Evolutionary conservation across 2,113 vertebrate genomes (phyloP), one percentile per base, ranked within the genome.

Genomic region (Gambusia holbrooki): DNA sequence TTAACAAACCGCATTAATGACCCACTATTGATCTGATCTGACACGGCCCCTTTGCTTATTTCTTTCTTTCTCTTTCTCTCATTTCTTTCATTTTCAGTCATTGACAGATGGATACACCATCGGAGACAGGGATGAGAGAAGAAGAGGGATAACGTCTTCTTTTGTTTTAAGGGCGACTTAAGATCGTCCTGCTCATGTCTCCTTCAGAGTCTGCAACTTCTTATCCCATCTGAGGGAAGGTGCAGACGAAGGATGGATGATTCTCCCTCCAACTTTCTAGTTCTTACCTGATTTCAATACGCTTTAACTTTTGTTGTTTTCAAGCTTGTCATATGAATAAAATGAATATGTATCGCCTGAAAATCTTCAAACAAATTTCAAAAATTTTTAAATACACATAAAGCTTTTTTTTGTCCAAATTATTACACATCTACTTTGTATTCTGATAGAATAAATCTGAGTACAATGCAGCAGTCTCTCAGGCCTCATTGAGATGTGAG

Each of bases 1-100:
- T 94, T 94, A 94, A 92, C 92, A 86, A 92, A 90, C 87, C 82
- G 92, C 92, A 94, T 95, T 94, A 94, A 94, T 92, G 92, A 94
- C 89, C 82, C 66, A 25, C 75, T 83, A 94, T 91, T 93, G 92
- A 94, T 93, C 90, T 89, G 87, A 92, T 91, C 85, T 89, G 90
- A 90, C 84, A 84, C 74, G 85, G 85, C 88, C 89, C 90, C 89
- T 77, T 89, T 80, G 80, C 92, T 90, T 93, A 92, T 58, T 58
- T 10, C 9, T 22, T 58, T 54, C 22, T 54, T 22, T 54, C 51
- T 54, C 7, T 9, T n/a, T 58, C 51, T 58, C 51, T 87, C 72
- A 87, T 94, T 90, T 83, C 93, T 93, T 94, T 95, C 91, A 94
- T 94, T 95, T 93, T 89, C 87, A 91, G 91, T 94, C 94, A 81